Base-by-base conservation (phyloP, 2,888 invertebrate species). In the Cyclophora punctaria region DNA sequence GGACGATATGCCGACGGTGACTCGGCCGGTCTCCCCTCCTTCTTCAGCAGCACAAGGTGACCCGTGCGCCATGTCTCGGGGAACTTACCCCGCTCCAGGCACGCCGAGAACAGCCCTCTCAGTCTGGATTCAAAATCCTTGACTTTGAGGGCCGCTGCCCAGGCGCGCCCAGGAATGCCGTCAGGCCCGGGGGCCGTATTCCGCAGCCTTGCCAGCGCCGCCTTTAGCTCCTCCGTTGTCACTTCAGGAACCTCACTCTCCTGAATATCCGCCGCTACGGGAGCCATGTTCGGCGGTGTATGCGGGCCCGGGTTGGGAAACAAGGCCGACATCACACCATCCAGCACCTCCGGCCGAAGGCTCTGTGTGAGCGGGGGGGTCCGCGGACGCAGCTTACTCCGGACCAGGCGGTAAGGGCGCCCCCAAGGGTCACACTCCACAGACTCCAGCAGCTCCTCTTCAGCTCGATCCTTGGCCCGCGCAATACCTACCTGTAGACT, bases 101-200 rank as follows among this genome's bases (percentile, higher is more conserved):
- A 53, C 46, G 51, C 54, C 48, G 20, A 6, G 34, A 43, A 35
- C 20, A 48, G 46, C 50, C 5, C 45, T 6, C 20, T 34, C 4
- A 47, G 41, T 7, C 7, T 4, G 20, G 40, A 7, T n/a, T n/a
- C 46, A 5, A 37, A 5, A 3, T 5, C 20, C n/a, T 35, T 40
- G 20, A 5, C 46, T 5, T 37, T 37, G 4, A 35, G 20, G 6
- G 35, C 20, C 62, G 80, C 78, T 55, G 93, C 92, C 5, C 5
- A 35, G 4, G 35, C 45, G 82, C 92, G 92, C 78, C 91, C 90
- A 71, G 93, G 92, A 55, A 94, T 48, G 51, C 53, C 47, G 41
- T 44, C 45, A 7, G 45, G 45, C 5, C 45, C 45, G 6, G 45
- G 45, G 4, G 45, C 45, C 5, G 20, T 43, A 5, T 20, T 20